Conservation (phyloP, 2,113 vertebrate genomes). For the Rhizomys pruinosus region DNA sequence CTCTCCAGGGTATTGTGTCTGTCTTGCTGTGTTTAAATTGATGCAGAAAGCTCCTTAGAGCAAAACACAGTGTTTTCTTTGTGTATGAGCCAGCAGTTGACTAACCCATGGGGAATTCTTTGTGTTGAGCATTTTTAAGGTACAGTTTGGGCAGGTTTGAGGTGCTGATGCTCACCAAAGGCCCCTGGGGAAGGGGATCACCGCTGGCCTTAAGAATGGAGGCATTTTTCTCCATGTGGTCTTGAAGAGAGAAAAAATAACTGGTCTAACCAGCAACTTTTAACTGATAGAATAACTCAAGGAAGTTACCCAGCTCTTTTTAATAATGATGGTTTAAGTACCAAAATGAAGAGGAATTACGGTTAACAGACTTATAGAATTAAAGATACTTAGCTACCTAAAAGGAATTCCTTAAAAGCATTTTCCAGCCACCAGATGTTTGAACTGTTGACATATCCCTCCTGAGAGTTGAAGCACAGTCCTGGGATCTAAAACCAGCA, state of each 20-base stretch:
- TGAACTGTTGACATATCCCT: background rate
- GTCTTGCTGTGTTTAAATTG: slow-evolving; percentile 91
- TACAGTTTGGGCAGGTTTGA: slow-evolving; percentile 83
- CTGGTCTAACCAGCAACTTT: slow-evolving; percentile 7
- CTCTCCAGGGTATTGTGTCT: slow-evolving; percentile 94
- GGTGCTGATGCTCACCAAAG: slow-evolving; percentile 76
- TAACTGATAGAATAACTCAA: slow-evolving; percentile 56
- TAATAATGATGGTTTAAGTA: slow-evolving; percentile 33
- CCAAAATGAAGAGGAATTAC: slow-evolving; percentile 11
- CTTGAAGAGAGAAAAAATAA: background rate
- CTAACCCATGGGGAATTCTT: slow-evolving; percentile 86
- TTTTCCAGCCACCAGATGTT: background rate
- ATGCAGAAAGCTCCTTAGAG: slow-evolving; percentile 89
- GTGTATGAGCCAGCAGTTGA: slow-evolving; percentile 90
- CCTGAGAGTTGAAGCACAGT: background rate
- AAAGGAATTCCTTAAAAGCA: slow-evolving; percentile 25
- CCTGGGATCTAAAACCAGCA: background rate
- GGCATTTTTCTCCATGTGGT: background rate
- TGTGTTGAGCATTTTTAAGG: slow-evolving; percentile 85
- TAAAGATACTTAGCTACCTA: background rate
- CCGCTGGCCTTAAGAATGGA: slow-evolving; percentile 53
- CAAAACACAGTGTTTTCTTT: slow-evolving; percentile 91
- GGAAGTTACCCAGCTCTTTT: slow-evolving; percentile 32
- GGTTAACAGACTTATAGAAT: background rate
- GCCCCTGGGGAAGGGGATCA: slow-evolving; percentile 72